These are phyloP conservation scores for Athalia cordata DNA, from an alignment of 2,888 invertebrate genomes.

Conservation along the genomic window DNA sequence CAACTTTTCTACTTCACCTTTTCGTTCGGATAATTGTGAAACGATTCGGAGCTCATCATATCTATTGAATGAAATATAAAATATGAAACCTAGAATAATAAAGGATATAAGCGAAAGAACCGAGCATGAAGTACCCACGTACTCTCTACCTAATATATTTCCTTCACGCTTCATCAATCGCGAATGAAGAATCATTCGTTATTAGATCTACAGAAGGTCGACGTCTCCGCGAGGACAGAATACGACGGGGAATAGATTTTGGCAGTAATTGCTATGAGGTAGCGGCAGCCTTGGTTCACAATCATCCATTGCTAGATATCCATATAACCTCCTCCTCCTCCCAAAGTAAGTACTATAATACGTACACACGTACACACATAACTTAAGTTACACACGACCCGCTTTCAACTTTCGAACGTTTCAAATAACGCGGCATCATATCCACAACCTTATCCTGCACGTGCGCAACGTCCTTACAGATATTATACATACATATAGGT, in stretches of 20 bases:
- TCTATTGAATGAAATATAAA: too few relatives aligned
- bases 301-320: conserved; percentile 15
- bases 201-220: conserved; percentile 41
- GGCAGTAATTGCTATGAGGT: conserved; percentile 18
- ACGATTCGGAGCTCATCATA: too few relatives aligned
- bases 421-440: conserved; percentile 11
- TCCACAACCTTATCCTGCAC: too few relatives aligned
- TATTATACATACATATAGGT: too few relatives aligned
- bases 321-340: too few relatives aligned
- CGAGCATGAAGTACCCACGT: neutral
- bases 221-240: neutral
- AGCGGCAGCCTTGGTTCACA: conserved; percentile 38
- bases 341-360: too few relatives aligned
- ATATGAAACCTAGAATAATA: too few relatives aligned
- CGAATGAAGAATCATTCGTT: conserved; percentile 43
- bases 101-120: too few relatives aligned
- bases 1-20: too few relatives aligned
- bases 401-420: conserved; percentile 41
- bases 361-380: too few relatives aligned
- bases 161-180: conserved; percentile 38
- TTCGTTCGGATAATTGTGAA: too few relatives aligned
- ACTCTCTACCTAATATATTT: neutral
- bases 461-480: too few relatives aligned
- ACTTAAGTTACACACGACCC: neutral
- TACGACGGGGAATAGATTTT: conserved; percentile 10